phyloP scores from a whole-genome alignment of 2,888 invertebrate species.

The Eulithis prunata region DNA sequence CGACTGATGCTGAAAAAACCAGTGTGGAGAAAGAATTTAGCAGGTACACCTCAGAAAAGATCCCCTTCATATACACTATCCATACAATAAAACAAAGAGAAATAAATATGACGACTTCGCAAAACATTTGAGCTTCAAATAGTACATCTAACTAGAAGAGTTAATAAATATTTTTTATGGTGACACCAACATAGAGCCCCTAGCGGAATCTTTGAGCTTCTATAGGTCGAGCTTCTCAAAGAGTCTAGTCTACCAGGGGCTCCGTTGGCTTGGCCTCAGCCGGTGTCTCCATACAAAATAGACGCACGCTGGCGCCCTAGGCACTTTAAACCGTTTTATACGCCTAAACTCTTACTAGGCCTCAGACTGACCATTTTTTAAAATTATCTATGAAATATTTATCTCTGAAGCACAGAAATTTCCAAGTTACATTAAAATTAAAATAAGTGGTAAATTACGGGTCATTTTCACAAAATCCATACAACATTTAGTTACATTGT shows the following conservation, averaged over 20 bases:
- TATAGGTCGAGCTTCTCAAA: no score
- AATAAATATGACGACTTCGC: slow-evolving; percentile 3
- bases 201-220: no score
- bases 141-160: neutral
- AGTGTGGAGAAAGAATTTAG: neutral
- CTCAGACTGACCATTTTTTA: neutral
- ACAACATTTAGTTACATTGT: slow-evolving; percentile 27
- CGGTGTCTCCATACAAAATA: no score
- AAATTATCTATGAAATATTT: neutral
- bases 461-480: slow-evolving; percentile 18
- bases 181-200: no score
- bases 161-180: no score
- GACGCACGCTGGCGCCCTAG: no score
- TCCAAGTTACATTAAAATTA: slow-evolving; percentile 3
- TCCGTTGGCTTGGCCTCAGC: no score
- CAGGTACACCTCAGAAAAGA: neutral
- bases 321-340: no score
- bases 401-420: slow-evolving; percentile 10
- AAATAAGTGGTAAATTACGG: slow-evolving; percentile 3
- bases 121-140: neutral
- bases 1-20: neutral
- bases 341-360: no score
- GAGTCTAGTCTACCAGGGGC: no score
- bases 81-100: neutral
- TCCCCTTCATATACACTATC: neutral